Evolutionary conservation across 1,140 invertebrate genomes (phyloP), one percentile per base, ranked within the genome.

Genomic region (Achatina immaculata): DNA sequence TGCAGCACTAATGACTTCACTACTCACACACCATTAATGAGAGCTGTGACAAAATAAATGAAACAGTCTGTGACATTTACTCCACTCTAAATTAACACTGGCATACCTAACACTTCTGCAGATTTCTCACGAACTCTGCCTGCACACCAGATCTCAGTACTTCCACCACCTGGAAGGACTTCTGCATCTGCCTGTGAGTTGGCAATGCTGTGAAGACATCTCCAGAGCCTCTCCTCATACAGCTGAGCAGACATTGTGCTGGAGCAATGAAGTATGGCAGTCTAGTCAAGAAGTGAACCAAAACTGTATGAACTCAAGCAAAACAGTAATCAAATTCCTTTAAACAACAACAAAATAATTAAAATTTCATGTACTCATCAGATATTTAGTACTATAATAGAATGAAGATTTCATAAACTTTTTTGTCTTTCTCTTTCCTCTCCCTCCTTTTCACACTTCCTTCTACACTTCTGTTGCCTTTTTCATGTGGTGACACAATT

Each of bases 141-240:
- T 16, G 74, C 74, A 76, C 74, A 76, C 74, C 48, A 76, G 2
- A 40, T 7, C 55, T 76, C 74, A n/a, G 74, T 76, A 2, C 21
- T 51, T 34, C 74, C 74, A 28, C 24, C 51, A 2, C 74, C 74
- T 28, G 74, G 74, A 21, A 76, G 42, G 21, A 76, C 48, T 51
- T 36, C 3, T 36, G 14, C 74, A 65, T 76, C 74, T 0, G 31
- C 6, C 40, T 34, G 31, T 28, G 58, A 48, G 62, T 65, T 65
- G 28, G 31, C 48, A 2, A 76, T 34, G 6, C 51, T 65, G 28
- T 76, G 74, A 11, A 76, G 58, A 31, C 74, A 58, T 24, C 62
- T 58, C 74, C 74, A 76, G 0, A 76, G 4, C n/a, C 74, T 58
- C 40, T 76, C 74, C 38, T 65, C 58, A 19, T 40, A 16, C 48